Evolutionary conservation across 2,888 invertebrate species (phyloP), one percentile per base, ranked within the genome.

Genomic region (Bruchidius siliquastri): DNA sequence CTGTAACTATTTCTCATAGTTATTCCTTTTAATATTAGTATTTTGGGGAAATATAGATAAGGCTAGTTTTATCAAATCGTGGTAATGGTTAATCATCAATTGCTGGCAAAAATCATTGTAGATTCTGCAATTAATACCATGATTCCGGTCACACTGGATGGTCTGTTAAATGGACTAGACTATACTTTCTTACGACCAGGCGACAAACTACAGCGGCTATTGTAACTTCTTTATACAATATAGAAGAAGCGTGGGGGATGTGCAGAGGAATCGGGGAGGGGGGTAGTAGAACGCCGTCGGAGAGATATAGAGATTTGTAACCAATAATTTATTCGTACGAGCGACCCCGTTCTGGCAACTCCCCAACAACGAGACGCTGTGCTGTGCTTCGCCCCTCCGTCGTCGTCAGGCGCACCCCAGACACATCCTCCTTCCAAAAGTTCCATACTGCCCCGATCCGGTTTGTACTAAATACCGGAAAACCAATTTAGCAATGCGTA

Each of bases 311-410:
- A 78, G 80, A 80, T 79, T 79, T 78, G 79, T 79, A 80, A 76
- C 78, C 79, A 79, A 80, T 81, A 81, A 81, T 80, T 81, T 81
- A 81, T 80, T 76, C 77, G 75, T 72, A 73, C 74, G 77, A 73
- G 76, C 78, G 79, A 79, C 78, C 78, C 76, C 74, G 72, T 77
- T 75, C 75, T 80, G 80, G 79, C 80, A 80, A 67, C 22, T 71
- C 68, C 76, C 79, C 79, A 78, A 73, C 73, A 49, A 49, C 49
- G 49, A 49, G 49, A 49, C 49, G 49, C 49, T 49, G 49, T 49
- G 49, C 49, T 49, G 18, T 49, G 49, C 49, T 49, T 49, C 49
- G 49, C 13, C 49, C 26, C 26, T 26, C 26, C 26, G 26, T 8
- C 49, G 49, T 49, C 49, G 18, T 49, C 49, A 18, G 49, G 49